Evolutionary conservation across 1,140 invertebrate genomes (phyloP).

Genomic region (Tetramorium simillimum): DNA sequence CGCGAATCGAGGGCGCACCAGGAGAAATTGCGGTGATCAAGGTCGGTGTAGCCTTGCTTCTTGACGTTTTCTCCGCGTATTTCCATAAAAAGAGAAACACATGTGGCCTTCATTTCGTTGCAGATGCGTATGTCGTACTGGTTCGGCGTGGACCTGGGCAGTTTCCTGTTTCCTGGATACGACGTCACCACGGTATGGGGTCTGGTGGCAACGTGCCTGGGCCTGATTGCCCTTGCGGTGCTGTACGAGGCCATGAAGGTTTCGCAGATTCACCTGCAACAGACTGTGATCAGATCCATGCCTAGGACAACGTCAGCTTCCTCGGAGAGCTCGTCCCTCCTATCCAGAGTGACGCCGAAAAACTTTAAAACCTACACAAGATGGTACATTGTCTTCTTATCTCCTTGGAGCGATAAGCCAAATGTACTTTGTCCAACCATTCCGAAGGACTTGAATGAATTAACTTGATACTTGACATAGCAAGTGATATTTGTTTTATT

Average conservation of each 20-base stretch:
- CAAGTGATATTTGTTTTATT: neutral
- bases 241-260: slow-evolving; percentile 87
- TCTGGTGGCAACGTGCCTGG: slow-evolving; percentile 86
- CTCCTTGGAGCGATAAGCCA: neutral
- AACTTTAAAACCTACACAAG: slow-evolving; percentile 50
- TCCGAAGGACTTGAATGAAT: neutral
- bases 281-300: slow-evolving; percentile 60
- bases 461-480: neutral
- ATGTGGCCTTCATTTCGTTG: neutral
- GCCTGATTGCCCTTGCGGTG: slow-evolving; percentile 84
- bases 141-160: slow-evolving; percentile 86
- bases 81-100: neutral
- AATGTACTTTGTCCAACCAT: neutral
- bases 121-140: slow-evolving; percentile 87
- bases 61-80: neutral
- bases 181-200: slow-evolving; percentile 83
- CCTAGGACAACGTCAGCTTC: slow-evolving; percentile 28
- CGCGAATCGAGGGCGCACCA: neutral
- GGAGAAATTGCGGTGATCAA: neutral
- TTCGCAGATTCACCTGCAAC: slow-evolving; percentile 76
- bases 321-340: slow-evolving; percentile 79
- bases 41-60: slow-evolving; percentile 27
- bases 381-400: slow-evolving; percentile 68
- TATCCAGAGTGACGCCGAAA: slow-evolving; percentile 75
- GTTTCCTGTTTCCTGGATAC: slow-evolving; percentile 86